Evolutionary conservation across 2,797 vertebrate genomes (phyloP).

Genomic region (Macroramphosus scolopax): DNA sequence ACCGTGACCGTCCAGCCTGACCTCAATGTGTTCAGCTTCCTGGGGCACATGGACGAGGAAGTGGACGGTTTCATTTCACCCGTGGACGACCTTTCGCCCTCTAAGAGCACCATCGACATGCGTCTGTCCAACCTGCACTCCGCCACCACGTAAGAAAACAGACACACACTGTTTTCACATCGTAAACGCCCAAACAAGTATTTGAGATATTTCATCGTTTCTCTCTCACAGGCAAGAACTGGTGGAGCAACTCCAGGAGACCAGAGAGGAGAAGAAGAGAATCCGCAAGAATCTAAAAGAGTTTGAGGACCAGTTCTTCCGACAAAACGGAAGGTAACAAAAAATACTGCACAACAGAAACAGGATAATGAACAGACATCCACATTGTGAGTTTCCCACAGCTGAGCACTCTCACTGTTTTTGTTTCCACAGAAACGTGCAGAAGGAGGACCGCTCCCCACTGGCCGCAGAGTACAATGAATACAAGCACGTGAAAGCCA

Average conservation of each 20-base stretch:
- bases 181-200: neutral
- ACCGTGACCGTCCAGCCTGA: constrained; percentile 80
- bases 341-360: neutral
- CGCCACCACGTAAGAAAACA: constrained; percentile 84
- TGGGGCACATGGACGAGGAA: constrained; percentile 91
- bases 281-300: constrained; percentile 94
- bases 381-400: neutral
- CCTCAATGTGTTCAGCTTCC: constrained; percentile 82
- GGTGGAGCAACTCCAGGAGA: constrained; percentile 93
- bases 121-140: constrained; percentile 94
- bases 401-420: constrained; percentile 4
- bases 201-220: constrained; percentile 10
- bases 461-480: constrained; percentile 92
- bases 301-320: constrained; percentile 96
- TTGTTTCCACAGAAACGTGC: constrained; percentile 85
- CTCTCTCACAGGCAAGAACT: constrained; percentile 85
- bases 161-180: neutral
- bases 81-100: constrained; percentile 87
- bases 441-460: constrained; percentile 94
- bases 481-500: constrained; percentile 97
- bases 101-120: constrained; percentile 86
- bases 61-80: constrained; percentile 92
- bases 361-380: neutral
- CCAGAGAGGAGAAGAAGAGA: constrained; percentile 93
- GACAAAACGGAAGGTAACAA: constrained; percentile 92